These are phyloP conservation scores for Catostomus latipinnis DNA, from an alignment of 2,797 vertebrate species.

Conservation along the genomic window DNA sequence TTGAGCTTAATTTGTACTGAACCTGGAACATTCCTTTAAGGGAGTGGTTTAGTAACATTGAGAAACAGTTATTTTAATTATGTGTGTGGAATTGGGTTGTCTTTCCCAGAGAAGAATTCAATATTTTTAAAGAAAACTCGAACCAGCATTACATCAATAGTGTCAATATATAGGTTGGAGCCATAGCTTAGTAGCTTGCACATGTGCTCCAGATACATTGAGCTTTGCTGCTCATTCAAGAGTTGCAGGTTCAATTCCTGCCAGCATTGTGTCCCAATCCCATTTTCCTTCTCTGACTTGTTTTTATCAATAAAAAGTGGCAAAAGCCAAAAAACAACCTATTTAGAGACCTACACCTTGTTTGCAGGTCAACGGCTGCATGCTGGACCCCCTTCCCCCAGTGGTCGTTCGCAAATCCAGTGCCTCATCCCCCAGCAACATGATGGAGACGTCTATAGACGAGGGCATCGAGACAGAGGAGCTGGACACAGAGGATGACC, in stretches of 20 bases:
- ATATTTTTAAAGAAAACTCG: not conserved
- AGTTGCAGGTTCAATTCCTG: not conserved
- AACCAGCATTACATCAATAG: not conserved
- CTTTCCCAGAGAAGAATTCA: too few species aligned
- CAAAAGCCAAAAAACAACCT: too few species aligned
- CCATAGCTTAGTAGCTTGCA: too few species aligned
- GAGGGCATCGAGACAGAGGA: conserved; percentile 95
- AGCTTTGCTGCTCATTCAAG: not conserved
- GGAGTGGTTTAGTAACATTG: too few species aligned
- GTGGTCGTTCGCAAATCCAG: conserved; percentile 88
- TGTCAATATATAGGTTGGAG: too few species aligned
- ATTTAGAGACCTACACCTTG: not conserved
- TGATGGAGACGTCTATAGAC: conserved; percentile 98
- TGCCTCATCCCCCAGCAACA: conserved; percentile 92
- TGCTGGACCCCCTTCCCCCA: conserved; percentile 90
- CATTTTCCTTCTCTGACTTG: not conserved
- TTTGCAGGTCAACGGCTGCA: conserved; percentile 90
- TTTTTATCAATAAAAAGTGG: not conserved
- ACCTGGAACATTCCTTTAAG: too few species aligned
- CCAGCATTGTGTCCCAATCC: not conserved
- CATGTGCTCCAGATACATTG: too few species aligned
- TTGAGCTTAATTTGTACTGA: too few species aligned
- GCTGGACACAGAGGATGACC: conserved; percentile 87
- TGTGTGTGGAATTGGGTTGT: too few species aligned
- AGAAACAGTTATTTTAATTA: too few species aligned